Evolutionary conservation across 2,888 invertebrate genomes (phyloP).

Genomic region (Trissonchulus sp.): DNA sequence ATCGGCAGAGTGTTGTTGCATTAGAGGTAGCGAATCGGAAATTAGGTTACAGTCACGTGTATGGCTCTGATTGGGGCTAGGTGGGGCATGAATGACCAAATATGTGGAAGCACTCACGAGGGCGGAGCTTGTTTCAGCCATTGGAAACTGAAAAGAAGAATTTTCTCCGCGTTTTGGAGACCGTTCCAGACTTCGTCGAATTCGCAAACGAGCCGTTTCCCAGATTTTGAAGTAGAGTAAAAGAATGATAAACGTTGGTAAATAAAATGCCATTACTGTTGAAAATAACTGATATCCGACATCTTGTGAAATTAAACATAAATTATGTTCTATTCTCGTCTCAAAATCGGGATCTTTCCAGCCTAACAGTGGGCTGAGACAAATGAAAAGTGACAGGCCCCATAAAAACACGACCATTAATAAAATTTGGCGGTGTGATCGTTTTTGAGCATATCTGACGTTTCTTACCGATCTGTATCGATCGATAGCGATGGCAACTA

Average conservation of each 20-base stretch:
- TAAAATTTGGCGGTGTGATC: neutral
- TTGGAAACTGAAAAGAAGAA: neutral
- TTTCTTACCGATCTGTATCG: neutral
- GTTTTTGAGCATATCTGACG: neutral
- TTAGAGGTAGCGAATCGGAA: neutral
- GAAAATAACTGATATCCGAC: constrained; percentile 16
- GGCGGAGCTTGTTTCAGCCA: neutral
- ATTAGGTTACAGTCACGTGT: neutral
- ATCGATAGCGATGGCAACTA: constrained; percentile 9
- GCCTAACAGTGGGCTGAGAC: neutral
- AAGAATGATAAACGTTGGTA: neutral
- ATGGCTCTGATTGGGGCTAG: neutral
- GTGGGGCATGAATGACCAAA: neutral
- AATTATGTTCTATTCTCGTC: neutral
- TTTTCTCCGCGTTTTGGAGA: neutral
- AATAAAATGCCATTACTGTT: constrained; percentile 14
- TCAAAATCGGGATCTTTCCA: constrained; percentile 19
- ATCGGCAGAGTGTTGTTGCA: neutral
- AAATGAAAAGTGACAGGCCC: neutral
- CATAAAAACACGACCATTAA: neutral
- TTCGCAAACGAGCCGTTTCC: neutral
- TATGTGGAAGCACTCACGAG: neutral
- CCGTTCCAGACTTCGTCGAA: neutral
- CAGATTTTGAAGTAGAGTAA: neutral
- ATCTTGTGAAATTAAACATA: constrained; percentile 11